Percentiles rank a stretch among this genome's conserved stretches.
These are phyloP conservation scores for Acrossocheilus fasciatus DNA, from an alignment of 2,797 vertebrate species.

Conservation along the genomic window DNA sequence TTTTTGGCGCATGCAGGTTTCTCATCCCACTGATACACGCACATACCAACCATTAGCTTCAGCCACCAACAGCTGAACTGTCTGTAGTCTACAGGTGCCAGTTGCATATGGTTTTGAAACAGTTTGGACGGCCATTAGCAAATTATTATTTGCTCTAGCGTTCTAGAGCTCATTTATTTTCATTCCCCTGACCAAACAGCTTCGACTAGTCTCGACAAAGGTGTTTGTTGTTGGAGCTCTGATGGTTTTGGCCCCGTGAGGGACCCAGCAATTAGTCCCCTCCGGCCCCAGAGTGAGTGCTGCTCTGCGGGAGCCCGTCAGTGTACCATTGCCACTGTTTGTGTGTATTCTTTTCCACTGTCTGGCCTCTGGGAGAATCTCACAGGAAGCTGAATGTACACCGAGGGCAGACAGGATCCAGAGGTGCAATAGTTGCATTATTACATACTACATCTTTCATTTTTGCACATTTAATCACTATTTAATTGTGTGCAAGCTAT, in stretches of 20 bases:
- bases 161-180: conserved; percentile 17
- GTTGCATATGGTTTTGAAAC: conserved; percentile 26
- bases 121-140: conserved; percentile 8
- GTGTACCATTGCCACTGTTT: conserved; percentile 30
- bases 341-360: conserved; percentile 69
- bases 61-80: conserved; percentile 48
- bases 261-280: conserved; percentile 64
- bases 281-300: conserved; percentile 36
- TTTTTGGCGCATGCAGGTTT: conserved; percentile 63
- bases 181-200: conserved; percentile 20
- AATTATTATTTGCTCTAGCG: not conserved
- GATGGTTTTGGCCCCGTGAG: conserved; percentile 63
- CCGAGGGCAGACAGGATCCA: conserved; percentile 49
- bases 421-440: conserved; percentile 57
- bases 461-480: not conserved
- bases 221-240: conserved; percentile 61
- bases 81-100: conserved; percentile 28
- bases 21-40: conserved; percentile 41
- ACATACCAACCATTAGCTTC: conserved; percentile 35
- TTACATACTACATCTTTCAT: conserved; percentile 21
- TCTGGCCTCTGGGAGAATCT: conserved; percentile 67
- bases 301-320: conserved; percentile 27
- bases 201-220: conserved; percentile 47
- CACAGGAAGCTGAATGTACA: conserved; percentile 58
- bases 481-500: not conserved